Conservation (phyloP, 2,888 invertebrate genomes). For the Lissonota sp. region DNA sequence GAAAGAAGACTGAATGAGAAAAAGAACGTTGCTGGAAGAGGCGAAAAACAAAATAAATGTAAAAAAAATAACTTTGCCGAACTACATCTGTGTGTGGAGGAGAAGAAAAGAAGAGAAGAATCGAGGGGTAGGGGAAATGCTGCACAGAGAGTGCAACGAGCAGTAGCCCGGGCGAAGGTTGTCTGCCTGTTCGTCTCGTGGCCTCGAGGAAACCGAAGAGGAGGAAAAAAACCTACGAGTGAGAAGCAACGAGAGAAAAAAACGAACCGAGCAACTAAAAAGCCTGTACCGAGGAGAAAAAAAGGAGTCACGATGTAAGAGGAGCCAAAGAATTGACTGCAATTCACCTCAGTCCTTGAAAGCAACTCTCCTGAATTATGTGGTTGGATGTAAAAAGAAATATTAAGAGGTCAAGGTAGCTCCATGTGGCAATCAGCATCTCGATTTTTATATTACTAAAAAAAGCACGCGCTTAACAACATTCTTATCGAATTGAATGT, state of each 20-base stretch:
- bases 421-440: neutral
- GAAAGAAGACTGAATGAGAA: constrained; percentile 38
- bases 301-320: constrained; percentile 63
- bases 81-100: constrained; percentile 49
- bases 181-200: constrained; percentile 79
- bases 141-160: constrained; percentile 62
- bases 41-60: neutral
- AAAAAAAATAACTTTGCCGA: constrained; percentile 63
- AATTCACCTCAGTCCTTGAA: constrained; percentile 58
- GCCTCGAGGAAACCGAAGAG: constrained; percentile 76
- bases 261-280: constrained; percentile 54
- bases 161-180: constrained; percentile 77
- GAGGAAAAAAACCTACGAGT: constrained; percentile 55
- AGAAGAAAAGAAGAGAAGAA: constrained; percentile 29
- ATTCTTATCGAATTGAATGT: neutral
- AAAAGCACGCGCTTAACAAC: neutral
- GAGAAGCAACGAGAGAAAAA: constrained; percentile 66
- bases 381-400: constrained; percentile 35
- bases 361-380: constrained; percentile 50
- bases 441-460: constrained; percentile 21
- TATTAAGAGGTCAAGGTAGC: constrained; percentile 49
- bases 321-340: constrained; percentile 62
- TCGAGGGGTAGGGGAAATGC: constrained; percentile 37
- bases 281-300: constrained; percentile 45
- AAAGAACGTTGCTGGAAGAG: constrained; percentile 14